A percentile compares a stretch with the other conserved stretches of the same genome.
Conservation (phyloP, 2,888 invertebrate genomes). For the Phaonia tiefii region DNA sequence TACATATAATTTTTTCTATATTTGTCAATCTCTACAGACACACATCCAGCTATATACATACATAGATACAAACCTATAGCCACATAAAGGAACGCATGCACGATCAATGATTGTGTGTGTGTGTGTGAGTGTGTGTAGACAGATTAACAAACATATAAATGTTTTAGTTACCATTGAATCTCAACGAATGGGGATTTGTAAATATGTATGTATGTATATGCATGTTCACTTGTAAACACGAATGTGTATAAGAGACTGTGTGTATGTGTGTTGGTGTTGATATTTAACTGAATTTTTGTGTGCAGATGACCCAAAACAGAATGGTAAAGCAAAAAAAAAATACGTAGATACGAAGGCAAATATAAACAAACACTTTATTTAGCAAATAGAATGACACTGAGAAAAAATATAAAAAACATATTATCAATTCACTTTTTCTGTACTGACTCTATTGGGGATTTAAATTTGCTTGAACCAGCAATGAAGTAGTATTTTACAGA, state of each 20-base stretch:
- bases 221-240: not conserved
- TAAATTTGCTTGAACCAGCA: too few relatives aligned
- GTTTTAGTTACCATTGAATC: constrained; percentile 25
- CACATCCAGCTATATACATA: not conserved
- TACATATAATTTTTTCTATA: too few relatives aligned
- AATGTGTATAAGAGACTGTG: not conserved
- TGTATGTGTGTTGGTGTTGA: constrained; percentile 16
- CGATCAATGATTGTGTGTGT: too few relatives aligned
- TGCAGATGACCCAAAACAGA: constrained; percentile 62
- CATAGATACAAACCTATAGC: constrained; percentile 16
- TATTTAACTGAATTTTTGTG: constrained; percentile 50
- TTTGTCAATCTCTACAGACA: too few relatives aligned
- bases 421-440: too few relatives aligned
- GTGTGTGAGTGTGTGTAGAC: constrained; percentile 40
- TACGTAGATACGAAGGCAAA: constrained; percentile 49
- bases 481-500: too few relatives aligned
- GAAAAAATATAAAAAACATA: too few relatives aligned
- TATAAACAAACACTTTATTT: constrained; percentile 59
- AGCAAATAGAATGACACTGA: constrained; percentile 44
- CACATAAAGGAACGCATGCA: too few relatives aligned
- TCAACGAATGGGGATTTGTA: not conserved
- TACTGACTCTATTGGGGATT: too few relatives aligned
- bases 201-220: not conserved
- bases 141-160: constrained; percentile 59
- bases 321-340: constrained; percentile 44